Conservation (phyloP, 2,888 invertebrate species). For the Pachymerium ferrugineum region DNA sequence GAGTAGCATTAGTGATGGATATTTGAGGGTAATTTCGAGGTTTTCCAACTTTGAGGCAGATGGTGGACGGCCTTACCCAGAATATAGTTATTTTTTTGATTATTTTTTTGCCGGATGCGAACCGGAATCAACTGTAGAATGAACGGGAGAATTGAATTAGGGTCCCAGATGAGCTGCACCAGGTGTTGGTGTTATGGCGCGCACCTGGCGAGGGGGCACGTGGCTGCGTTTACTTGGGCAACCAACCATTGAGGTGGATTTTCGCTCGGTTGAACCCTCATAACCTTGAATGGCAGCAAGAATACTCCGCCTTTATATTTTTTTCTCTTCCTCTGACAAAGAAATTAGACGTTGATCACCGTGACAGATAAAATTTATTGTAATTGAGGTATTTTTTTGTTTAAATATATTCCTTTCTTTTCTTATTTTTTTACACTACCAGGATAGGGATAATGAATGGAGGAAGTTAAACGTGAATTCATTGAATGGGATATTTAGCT, state of each 20-base stretch:
- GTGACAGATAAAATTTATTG: slow-evolving; percentile 13
- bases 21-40: no score
- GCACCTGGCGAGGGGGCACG: slow-evolving; percentile 28
- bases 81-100: neutral
- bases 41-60: neutral
- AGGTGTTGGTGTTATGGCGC: slow-evolving; percentile 5
- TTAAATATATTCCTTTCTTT: neutral
- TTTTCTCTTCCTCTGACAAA: neutral
- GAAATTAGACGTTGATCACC: slow-evolving; percentile 13
- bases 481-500: neutral
- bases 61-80: neutral
- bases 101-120: neutral
- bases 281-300: slow-evolving; percentile 7
- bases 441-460: neutral
- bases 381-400: slow-evolving; percentile 2
- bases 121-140: slow-evolving; percentile 4
- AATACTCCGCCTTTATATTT: neutral
- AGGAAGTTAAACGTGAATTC: neutral
- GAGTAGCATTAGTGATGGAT: no score
- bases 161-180: neutral
- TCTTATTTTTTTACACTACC: neutral
- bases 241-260: slow-evolving; percentile 23
- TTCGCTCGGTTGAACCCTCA: slow-evolving; percentile 8
- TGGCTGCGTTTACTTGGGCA: slow-evolving; percentile 20
- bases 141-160: slow-evolving; percentile 4